Evolutionary conservation across 2,113 vertebrate genomes (phyloP), one percentile per base, ranked within the genome.

Genomic region (Ascaphus truei): DNA sequence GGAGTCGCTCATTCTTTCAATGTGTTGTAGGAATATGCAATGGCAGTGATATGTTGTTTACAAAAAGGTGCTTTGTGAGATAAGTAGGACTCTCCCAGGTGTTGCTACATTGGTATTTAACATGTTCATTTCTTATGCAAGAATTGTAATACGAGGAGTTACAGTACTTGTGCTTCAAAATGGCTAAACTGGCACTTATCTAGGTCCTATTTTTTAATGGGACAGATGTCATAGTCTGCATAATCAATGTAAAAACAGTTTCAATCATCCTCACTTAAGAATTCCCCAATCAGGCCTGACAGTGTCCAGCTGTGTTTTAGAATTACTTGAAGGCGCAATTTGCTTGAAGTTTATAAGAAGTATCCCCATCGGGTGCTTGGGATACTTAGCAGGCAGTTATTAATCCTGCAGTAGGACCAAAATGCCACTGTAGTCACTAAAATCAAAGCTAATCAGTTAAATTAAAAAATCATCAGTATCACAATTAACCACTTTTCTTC

Each of bases 251-350:
- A 20, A 30, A n/a, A 53, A 55, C 50, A 66, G 43, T 48, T 62
- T 47, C 34, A 66, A 55, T 53, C 13, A 43, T 66, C 50, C 43
- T 66, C 50, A 66, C 55, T 55, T 53, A 6, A 43, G 43, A 20
- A 33, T 51, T 51, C 31, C 51, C 25, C 26, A 66, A 55, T 66
- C 34, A 66, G 36, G 50, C 34, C 10, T 55, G 26, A 41, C 62
- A 66, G 36, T 36, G 50, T 55, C 62, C 62, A 55, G 26, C 62
- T 66, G 62, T 66, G 50, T 55, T 66, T 30, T 15, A 55, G 62
- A 66, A 41, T 55, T 63, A 51, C 30, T 63, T 50, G 30, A 51
- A 50, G 16, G 45, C 61, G 36, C 45, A 51, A 63, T 63, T 63
- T 43, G n/a, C 36, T 31, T 66, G 25, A 20, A 12, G 26, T 66